phyloP scores from a whole-genome alignment of 2,797 vertebrate genomes.

The Takifugu ocellatus region DNA sequence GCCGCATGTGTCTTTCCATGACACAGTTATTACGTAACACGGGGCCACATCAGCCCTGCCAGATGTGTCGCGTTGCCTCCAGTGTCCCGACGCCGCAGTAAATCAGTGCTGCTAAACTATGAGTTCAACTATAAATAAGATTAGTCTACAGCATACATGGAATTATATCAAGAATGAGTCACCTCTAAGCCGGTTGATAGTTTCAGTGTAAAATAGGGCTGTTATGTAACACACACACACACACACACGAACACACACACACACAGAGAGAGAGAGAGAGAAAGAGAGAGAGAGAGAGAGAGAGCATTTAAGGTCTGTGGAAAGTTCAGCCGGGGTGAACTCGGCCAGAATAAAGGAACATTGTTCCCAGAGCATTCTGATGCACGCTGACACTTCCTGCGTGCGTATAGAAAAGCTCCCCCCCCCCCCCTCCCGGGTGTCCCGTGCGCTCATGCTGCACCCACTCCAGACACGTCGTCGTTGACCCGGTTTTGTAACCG shows the following conservation, averaged over 20 bases:
- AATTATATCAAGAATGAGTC: conserved; percentile 2
- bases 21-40: no score
- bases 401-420: not conserved
- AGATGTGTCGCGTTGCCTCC: no score
- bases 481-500: conserved; percentile 12
- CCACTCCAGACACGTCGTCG: not conserved
- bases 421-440: not conserved
- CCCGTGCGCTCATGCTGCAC: not conserved
- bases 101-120: not conserved
- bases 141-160: not conserved
- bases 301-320: conserved; percentile 48
- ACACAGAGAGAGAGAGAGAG: not conserved
- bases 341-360: conserved; percentile 45
- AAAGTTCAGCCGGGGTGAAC: conserved; percentile 52
- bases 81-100: no score
- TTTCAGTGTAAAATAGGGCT: conserved; percentile 28
- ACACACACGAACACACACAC: conserved; percentile 5
- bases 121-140: conserved; percentile 14
- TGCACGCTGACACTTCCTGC: conserved; percentile 37
- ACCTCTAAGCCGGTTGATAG: conserved; percentile 9
- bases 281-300: not conserved
- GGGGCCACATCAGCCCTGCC: no score
- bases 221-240: conserved; percentile 41
- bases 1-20: no score
- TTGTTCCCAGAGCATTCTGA: conserved; percentile 40